These are phyloP conservation scores for Oxystoma pomonae DNA, from an alignment of 2,888 invertebrate genomes.

Conservation along the genomic window DNA sequence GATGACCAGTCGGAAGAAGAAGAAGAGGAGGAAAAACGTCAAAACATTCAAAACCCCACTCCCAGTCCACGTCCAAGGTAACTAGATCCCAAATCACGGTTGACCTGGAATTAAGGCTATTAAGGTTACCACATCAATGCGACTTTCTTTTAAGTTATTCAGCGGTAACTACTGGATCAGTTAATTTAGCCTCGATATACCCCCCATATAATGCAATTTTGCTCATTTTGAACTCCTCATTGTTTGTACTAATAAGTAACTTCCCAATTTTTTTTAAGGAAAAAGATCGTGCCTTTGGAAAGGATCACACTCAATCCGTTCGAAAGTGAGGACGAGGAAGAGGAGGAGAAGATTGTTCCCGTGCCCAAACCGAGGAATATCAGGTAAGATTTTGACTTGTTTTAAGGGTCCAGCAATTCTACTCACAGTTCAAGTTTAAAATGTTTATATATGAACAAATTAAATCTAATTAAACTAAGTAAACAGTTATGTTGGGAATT, in stretches of 20 bases:
- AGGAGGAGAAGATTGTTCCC: not conserved
- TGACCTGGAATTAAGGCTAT: too few relatives aligned
- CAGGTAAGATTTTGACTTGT: not conserved
- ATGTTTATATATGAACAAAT: too few relatives aligned
- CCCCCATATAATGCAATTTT: too few relatives aligned
- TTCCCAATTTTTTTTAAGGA: not conserved
- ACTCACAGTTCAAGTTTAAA: not conserved
- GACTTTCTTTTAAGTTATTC: too few relatives aligned
- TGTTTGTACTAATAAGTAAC: too few relatives aligned
- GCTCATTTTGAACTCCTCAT: too few relatives aligned
- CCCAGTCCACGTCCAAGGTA: slow-evolving; percentile 28
- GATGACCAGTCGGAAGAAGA: slow-evolving; percentile 29
- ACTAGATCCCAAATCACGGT: too few relatives aligned
- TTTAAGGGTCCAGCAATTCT: not conserved
- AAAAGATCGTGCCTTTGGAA: not conserved
- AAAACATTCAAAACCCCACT: slow-evolving; percentile 17
- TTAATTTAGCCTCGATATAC: too few relatives aligned
- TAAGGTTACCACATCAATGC: too few relatives aligned
- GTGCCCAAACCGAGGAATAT: not conserved
- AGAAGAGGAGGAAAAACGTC: slow-evolving; percentile 14
- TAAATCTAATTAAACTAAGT: too few relatives aligned
- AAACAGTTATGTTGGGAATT: too few relatives aligned
- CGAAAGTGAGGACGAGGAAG: not conserved
- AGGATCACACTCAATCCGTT: not conserved
- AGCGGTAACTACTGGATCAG: too few relatives aligned